Evolutionary conservation across 2,797 vertebrate species (phyloP).

Genomic region (Morus bassanus): DNA sequence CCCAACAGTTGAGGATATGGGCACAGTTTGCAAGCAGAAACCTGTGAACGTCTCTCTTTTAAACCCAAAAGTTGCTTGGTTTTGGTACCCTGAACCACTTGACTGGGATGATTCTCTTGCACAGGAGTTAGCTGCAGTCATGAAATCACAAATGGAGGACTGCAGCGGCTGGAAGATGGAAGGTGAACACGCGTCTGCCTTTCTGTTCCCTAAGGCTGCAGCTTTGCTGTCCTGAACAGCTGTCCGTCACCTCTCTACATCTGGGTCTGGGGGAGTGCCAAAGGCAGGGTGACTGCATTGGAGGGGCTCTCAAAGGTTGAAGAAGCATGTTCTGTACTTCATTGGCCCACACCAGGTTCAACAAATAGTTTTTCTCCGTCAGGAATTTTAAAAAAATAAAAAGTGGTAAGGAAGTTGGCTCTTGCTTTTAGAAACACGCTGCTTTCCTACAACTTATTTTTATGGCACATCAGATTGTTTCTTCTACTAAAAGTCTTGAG

Average conservation of each 20-base stretch:
- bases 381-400: not conserved
- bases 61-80: not conserved
- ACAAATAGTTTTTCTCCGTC: not conserved
- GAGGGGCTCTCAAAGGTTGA: not conserved
- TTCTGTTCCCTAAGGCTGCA: not conserved
- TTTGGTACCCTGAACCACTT: not conserved
- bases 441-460: not conserved
- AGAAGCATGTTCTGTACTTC: not conserved
- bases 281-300: not conserved
- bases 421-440: not conserved
- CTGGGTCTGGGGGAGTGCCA: not conserved
- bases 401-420: not conserved
- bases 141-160: not conserved
- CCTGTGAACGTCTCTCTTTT: not conserved
- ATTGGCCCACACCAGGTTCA: not conserved
- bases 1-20: rapidly evolving
- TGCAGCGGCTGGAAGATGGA: not conserved
- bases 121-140: rapidly evolving
- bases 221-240: not conserved
- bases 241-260: not conserved
- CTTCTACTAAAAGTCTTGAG: not conserved
- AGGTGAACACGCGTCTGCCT: not conserved
- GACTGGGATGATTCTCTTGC: not conserved
- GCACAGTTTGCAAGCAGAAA: not conserved
- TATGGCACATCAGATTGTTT: not conserved